Evolutionary conservation across 2,113 vertebrate genomes (phyloP).

Genomic region (Emydocephalus ijimae): DNA sequence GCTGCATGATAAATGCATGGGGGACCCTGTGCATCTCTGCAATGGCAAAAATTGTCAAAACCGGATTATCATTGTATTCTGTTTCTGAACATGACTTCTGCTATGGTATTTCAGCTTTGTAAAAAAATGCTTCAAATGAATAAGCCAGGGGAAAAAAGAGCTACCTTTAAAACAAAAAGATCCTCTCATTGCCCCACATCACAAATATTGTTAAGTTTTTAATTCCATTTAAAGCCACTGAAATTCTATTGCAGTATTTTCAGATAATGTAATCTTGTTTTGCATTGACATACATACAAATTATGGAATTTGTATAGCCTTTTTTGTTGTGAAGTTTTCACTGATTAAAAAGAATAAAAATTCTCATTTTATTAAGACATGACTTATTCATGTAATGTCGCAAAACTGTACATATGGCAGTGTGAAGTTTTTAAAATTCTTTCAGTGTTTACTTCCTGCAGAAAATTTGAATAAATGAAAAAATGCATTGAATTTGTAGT

Average conservation of each 20-base stretch:
- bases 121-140: conserved; percentile 76
- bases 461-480: conserved; percentile 84
- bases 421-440: conserved; percentile 82
- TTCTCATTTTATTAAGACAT: conserved; percentile 73
- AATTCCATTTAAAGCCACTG: conserved; percentile 59
- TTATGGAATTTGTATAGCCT: conserved; percentile 68
- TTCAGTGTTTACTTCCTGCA: conserved; percentile 82
- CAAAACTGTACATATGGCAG: conserved; percentile 78
- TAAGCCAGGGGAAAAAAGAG: conserved; percentile 59
- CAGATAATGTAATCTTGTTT: conserved; percentile 56
- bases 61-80: conserved; percentile 74
- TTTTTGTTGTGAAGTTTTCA: conserved; percentile 71
- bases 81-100: conserved; percentile 74
- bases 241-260: conserved; percentile 55
- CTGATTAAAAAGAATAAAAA: conserved; percentile 64
- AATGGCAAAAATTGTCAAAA: conserved; percentile 71
- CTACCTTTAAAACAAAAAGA: conserved; percentile 64
- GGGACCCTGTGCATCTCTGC: conserved; percentile 78
- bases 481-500: conserved; percentile 70
- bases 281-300: conserved; percentile 65
- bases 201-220: conserved; percentile 63
- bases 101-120: conserved; percentile 75
- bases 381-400: conserved; percentile 77
- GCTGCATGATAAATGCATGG: conserved; percentile 82
- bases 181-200: conserved; percentile 55